Evolutionary conservation across 2,113 vertebrate genomes (phyloP).

Genomic region (Pachycephala philippinensis): DNA sequence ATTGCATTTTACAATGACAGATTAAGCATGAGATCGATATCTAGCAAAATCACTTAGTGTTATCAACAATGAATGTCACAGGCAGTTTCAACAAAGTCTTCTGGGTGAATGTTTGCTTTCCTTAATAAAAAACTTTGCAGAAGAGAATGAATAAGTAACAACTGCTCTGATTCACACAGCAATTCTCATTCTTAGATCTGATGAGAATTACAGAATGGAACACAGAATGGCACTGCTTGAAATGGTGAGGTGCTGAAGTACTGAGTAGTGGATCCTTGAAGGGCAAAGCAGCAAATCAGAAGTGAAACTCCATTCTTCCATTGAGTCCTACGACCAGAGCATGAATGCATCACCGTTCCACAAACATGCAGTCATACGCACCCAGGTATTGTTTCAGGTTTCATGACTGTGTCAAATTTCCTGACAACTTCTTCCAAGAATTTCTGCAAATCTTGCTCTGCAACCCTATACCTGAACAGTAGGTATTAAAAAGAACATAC

Average conservation of each 20-base stretch:
- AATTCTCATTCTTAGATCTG: neutral
- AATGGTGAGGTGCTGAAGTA: neutral
- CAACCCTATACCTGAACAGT: neutral
- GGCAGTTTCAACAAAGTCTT: neutral
- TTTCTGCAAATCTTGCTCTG: neutral
- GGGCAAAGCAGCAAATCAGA: neutral
- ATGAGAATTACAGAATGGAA: neutral
- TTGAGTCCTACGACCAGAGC: neutral
- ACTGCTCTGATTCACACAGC: neutral
- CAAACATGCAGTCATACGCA: rapidly evolving
- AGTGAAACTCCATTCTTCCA: neutral
- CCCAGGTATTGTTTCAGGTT: neutral
- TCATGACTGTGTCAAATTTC: neutral
- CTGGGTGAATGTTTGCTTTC: neutral
- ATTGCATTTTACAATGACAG: neutral
- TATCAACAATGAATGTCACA: neutral
- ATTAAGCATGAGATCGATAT: neutral
- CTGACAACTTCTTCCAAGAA: neutral
- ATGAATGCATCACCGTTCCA: neutral
- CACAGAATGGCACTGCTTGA: neutral
- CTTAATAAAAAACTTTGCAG: neutral
- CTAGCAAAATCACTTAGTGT: neutral
- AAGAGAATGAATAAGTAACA: neutral
- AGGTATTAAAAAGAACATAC: neutral
- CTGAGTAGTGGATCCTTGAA: neutral